Base-by-base conservation (phyloP, 2,113 vertebrate species). In the Cranoglanis bouderius region DNA sequence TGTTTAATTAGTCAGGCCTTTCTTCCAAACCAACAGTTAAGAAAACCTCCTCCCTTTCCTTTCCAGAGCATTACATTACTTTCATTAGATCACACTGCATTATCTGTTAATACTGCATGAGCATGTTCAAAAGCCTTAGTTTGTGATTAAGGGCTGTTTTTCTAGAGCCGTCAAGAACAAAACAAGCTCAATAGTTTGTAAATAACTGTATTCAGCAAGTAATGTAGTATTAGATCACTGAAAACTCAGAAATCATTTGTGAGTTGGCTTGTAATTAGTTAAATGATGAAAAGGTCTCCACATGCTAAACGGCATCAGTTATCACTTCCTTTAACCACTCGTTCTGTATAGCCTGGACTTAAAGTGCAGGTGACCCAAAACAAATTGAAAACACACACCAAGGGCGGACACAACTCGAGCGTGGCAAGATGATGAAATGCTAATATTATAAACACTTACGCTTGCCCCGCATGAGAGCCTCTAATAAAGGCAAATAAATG, bases 381-480 rank as follows among this genome's bases (percentile, higher is more conserved):
- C 55, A 87, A 87, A 70, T 85, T 85, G 46, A 87, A 77, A 77
- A 86, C n/a, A 57, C 51, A 82, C n/a, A 49, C 38, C 57, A 82
- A 87, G 81, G 82, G 74, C 51, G 18, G n/a, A 55, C n/a, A 61
- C 65, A 85, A 87, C 19, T 61, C 21, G 75, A 87, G 85, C n/a
- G 32, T 51, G 55, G 53, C 29, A 78, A 87, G 90, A 75, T 80
- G 87, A 89, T 95, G 90, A 94, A 88, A 89, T 89, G 93, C 94
- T 93, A 93, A 93, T 93, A 92, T 92, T 92, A 91, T 85, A 92
- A 94, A 88, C 92, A 92, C 92, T 94, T 92, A 91, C 91, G 90
- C 89, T 90, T 91, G 90, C 87, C 92, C 91, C 91, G 91, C 86
- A 91, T 91, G 90, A 92, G 92, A 89, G 90, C 82, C 86, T 91